A percentile compares a stretch with the other conserved stretches of the same genome.
These are phyloP conservation scores for Dysdera silvatica DNA, from an alignment of 1,140 invertebrate genomes.

Conservation along the genomic window DNA sequence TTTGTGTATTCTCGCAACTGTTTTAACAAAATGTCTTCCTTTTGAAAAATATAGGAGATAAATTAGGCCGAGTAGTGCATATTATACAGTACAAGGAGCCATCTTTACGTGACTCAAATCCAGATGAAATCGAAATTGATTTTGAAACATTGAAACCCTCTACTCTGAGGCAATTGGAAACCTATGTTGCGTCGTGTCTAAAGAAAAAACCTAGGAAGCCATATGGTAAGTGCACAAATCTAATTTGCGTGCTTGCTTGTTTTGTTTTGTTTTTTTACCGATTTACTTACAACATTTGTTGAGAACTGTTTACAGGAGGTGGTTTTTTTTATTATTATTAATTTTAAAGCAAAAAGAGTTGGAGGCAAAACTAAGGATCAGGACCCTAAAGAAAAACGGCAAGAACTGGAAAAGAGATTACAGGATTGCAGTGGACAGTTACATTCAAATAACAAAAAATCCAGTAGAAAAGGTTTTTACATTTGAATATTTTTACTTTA, in stretches of 20 bases:
- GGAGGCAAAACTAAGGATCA: constrained; percentile 90
- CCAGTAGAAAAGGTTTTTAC: constrained; percentile 45
- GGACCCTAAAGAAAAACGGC: constrained; percentile 87
- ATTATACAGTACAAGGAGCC: constrained; percentile 97
- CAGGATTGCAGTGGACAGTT: constrained; percentile 85
- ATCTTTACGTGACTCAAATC: constrained; percentile 93
- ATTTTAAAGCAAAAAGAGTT: constrained; percentile 12
- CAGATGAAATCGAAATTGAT: constrained; percentile 99
- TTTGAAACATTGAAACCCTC: constrained; percentile 98
- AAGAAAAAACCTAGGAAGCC: constrained; percentile 64
- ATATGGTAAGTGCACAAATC: constrained; percentile 57
- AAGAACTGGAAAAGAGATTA: constrained; percentile 84
- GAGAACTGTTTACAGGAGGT: too few relatives aligned
- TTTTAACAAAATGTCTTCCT: too few relatives aligned
- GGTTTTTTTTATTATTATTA: neutral
- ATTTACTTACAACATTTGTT: neutral
- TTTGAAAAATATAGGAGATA: constrained; percentile 76
- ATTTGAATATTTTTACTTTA: too few relatives aligned
- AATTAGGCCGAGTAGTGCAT: constrained; percentile 92
- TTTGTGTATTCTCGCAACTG: too few relatives aligned
- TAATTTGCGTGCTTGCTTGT: neutral
- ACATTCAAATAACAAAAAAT: constrained; percentile 57
- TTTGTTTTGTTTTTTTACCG: neutral
- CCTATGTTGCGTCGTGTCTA: constrained; percentile 93
- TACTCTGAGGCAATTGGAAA: constrained; percentile 90